Evolutionary conservation across 2,888 invertebrate species (phyloP), one percentile per base, ranked within the genome.

Genomic region (Fragum sueziense): DNA sequence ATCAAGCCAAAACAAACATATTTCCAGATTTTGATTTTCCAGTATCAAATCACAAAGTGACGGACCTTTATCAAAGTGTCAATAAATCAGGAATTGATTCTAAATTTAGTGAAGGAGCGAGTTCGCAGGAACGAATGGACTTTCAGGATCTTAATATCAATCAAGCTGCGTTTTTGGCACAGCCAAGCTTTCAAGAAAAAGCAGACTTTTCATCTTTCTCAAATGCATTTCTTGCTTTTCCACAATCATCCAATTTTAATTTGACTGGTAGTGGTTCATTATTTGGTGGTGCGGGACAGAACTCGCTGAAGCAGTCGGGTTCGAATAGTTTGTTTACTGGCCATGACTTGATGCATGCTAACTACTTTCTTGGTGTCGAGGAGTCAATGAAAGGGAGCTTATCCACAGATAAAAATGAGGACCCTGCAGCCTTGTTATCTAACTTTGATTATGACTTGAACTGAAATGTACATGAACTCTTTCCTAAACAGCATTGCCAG

Each of bases 381-480:
- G 80, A 80, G 54, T 59, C 80, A 22, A 69, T 80, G 25, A 80
- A 80, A 59, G 80, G 76, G 34, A 61, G 70, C 27, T 65, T 76
- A 65, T 72, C 73, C 14, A 51, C n/a, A 59, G 82, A 79, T 34
- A 79, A 79, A 65, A 69, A 47, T 17, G 82, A 82, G 62, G 82
- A 82, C 6, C 59, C 82, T 4, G 62, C 76, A 54, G 72, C 82
- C 41, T 37, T 82, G 22, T 61, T 82, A 33, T 82, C 82, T 33
- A 79, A 79, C 62, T 82, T 82, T 79, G 82, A 82, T 31, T 77
- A 77, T 69, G 70, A 62, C 31, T 47, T 74, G 9, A 54, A 54
- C 29, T 70, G 17, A 47, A 20, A 9, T n/a, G n/a, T n/a, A n/a
- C n/a, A n/a, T n/a, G n/a, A n/a, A n/a, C n/a, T n/a, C n/a, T n/a